These are phyloP conservation scores for Rhynchomys soricoides DNA, from an alignment of 2,113 vertebrate genomes.

Conservation along the genomic window DNA sequence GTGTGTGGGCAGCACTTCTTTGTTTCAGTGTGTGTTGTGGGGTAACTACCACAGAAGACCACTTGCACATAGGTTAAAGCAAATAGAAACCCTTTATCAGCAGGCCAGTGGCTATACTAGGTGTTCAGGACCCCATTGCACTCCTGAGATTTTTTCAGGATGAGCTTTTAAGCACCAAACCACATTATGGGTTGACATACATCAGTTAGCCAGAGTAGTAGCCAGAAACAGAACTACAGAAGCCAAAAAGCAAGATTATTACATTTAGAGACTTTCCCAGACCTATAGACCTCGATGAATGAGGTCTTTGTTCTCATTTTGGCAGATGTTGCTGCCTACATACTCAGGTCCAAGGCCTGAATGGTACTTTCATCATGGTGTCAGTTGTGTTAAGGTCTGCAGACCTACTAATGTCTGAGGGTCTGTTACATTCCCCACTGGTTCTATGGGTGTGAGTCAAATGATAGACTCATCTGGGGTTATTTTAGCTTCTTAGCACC, in stretches of 20 bases:
- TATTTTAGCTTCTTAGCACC: background rate
- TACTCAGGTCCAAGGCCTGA: background rate
- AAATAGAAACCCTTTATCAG: background rate
- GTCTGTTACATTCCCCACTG: background rate
- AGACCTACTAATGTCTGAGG: background rate
- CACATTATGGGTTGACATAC: background rate
- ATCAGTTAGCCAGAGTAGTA: background rate
- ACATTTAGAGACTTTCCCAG: background rate
- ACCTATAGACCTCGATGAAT: background rate
- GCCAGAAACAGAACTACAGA: background rate
- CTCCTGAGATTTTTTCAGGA: background rate
- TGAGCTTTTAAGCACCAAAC: background rate
- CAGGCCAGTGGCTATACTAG: background rate
- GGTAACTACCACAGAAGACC: background rate
- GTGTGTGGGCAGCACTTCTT: background rate
- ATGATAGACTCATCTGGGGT: background rate
- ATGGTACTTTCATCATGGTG: background rate
- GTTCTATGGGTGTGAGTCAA: background rate
- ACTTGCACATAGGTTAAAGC: background rate
- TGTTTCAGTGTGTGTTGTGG: background rate
- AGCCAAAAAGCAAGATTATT: background rate
- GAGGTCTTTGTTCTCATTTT: background rate
- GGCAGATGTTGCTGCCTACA: background rate
- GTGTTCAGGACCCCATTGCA: background rate
- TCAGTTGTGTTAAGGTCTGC: background rate